These are phyloP conservation scores for Raja brachyura DNA, from an alignment of 2,113 vertebrate genomes.

Conservation along the genomic window DNA sequence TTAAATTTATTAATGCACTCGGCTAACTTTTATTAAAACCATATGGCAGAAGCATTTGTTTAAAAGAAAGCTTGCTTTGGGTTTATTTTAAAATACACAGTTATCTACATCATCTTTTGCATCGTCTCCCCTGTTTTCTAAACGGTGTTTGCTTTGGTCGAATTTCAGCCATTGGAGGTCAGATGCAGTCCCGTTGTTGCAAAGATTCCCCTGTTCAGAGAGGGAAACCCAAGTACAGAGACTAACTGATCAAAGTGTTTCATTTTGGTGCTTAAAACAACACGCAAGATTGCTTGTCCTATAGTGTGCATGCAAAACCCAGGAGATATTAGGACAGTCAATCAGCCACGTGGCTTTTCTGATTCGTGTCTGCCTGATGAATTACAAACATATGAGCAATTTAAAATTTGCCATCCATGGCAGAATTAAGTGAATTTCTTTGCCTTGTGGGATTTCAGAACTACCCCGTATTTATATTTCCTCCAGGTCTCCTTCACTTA, in stretches of 20 bases:
- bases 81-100: background rate
- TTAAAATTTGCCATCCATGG: conserved; percentile 33
- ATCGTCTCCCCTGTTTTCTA: background rate
- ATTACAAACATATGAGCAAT: conserved; percentile 34
- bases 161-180: background rate
- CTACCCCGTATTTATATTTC: conserved; percentile 29
- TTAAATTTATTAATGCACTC: background rate
- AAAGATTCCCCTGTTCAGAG: background rate
- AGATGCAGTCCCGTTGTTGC: background rate
- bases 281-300: background rate
- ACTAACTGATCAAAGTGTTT: conserved; percentile 3
- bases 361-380: conserved; percentile 34
- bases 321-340: conserved; percentile 26
- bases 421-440: conserved; percentile 31
- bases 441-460: conserved; percentile 30
- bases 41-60: background rate
- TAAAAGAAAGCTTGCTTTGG: background rate
- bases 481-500: conserved; percentile 24
- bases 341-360: background rate
- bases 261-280: conserved; percentile 16
- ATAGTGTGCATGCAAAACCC: background rate
- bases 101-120: background rate
- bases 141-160: background rate
- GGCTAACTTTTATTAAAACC: conserved; percentile 6
- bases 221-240: conserved; percentile 14